Conservation (phyloP, 2,113 vertebrate species). For the Cricetomys ansorgei region DNA sequence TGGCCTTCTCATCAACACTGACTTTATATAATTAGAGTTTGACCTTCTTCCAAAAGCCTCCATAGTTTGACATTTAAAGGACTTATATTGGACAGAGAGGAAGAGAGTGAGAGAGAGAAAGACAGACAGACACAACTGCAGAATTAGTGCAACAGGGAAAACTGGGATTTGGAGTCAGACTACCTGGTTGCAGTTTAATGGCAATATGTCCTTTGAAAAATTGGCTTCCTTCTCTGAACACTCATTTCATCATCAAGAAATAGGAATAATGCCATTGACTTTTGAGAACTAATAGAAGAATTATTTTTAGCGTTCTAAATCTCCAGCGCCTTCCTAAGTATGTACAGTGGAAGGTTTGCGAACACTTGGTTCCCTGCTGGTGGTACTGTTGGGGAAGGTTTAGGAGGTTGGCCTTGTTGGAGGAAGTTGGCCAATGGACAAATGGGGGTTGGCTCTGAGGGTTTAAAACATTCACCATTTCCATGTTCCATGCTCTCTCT, state of each 20-base stretch:
- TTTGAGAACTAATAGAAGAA: slow-evolving; percentile 9
- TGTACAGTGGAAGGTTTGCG: not conserved
- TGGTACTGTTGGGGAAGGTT: not conserved
- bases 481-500: no score
- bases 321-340: slow-evolving; percentile 18
- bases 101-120: not conserved
- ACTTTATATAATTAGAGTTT: slow-evolving; percentile 45
- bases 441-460: not conserved
- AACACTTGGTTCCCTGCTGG: not conserved
- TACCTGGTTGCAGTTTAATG: not conserved
- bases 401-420: not conserved
- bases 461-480: not conserved
- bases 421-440: not conserved
- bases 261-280: not conserved
- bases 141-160: not conserved
- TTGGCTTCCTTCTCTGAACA: not conserved
- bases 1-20: slow-evolving; percentile 21
- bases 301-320: not conserved
- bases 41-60: not conserved
- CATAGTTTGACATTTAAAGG: slow-evolving; percentile 43
- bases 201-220: not conserved
- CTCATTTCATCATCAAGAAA: slow-evolving; percentile 43
- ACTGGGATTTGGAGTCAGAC: not conserved
- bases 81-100: not conserved
- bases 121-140: no score